Conservation (phyloP, 2,113 vertebrate species). For the Passer domesticus region DNA sequence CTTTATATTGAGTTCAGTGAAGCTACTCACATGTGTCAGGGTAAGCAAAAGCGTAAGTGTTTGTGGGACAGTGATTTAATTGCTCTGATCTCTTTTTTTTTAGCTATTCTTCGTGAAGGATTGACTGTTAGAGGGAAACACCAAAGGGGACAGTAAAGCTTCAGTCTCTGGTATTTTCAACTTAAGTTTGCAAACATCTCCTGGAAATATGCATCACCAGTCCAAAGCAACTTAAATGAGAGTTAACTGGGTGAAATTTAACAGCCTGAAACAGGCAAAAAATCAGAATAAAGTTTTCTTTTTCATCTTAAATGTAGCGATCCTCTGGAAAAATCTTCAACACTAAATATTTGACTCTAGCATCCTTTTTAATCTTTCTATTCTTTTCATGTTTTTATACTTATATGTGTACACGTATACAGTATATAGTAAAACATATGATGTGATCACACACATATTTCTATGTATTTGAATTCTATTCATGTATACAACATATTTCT, state of each 20-base stretch:
- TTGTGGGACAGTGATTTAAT: constrained; percentile 49
- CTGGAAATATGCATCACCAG: neutral
- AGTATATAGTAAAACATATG: neutral
- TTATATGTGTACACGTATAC: neutral
- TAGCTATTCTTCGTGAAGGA: neutral
- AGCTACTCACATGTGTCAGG: constrained; percentile 43
- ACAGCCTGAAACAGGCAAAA: neutral
- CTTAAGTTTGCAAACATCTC: neutral
- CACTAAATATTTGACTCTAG: neutral
- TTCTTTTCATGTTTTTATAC: neutral
- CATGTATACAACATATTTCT: neutral
- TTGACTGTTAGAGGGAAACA: neutral
- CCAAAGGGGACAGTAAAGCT: neutral
- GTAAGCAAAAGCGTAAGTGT: constrained; percentile 36
- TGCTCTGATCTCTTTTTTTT: neutral
- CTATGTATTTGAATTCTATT: neutral
- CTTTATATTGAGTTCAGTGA: constrained; percentile 27
- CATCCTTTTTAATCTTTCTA: neutral
- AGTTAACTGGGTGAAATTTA: neutral
- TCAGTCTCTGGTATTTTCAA: neutral
- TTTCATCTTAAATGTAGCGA: neutral
- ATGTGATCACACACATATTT: neutral
- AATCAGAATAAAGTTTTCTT: neutral
- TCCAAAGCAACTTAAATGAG: neutral
- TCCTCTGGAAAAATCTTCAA: neutral